These are phyloP conservation scores for Saccostrea cuccullata DNA, from an alignment of 1,140 invertebrate species.

Conservation along the genomic window DNA sequence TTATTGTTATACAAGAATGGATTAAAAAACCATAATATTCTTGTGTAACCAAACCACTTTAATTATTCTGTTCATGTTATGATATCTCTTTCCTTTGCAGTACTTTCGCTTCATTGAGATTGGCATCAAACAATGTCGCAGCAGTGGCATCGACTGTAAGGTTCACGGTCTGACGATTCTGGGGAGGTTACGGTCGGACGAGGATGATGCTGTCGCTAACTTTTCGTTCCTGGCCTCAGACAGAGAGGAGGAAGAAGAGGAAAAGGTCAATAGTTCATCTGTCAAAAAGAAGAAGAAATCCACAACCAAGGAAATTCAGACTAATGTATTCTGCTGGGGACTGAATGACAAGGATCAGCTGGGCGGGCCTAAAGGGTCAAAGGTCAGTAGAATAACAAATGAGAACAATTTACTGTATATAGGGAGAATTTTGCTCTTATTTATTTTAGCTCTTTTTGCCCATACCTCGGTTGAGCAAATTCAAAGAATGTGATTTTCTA, in stretches of 20 bases:
- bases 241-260: slow-evolving; percentile 84
- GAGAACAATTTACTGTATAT: not conserved
- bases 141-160: slow-evolving; percentile 95
- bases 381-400: slow-evolving; percentile 82
- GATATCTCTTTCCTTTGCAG: slow-evolving; percentile 69
- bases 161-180: slow-evolving; percentile 90
- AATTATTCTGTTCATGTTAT: too few relatives aligned
- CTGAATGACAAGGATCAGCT: slow-evolving; percentile 98
- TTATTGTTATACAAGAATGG: too few relatives aligned
- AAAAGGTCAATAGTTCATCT: slow-evolving; percentile 47
- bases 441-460: too few relatives aligned
- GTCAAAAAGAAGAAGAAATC: slow-evolving; percentile 62
- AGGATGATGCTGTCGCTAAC: slow-evolving; percentile 77
- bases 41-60: too few relatives aligned
- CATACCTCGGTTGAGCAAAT: too few relatives aligned
- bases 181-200: slow-evolving; percentile 84
- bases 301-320: slow-evolving; percentile 76
- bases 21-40: too few relatives aligned
- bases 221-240: slow-evolving; percentile 90
- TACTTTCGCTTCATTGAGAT: slow-evolving; percentile 94
- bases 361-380: slow-evolving; percentile 95
- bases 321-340: slow-evolving; percentile 94
- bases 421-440: too few relatives aligned
- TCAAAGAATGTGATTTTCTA: too few relatives aligned
- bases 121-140: slow-evolving; percentile 92